Base-by-base conservation (phyloP, 2,113 vertebrate genomes). In the Pholis gunnellus region DNA sequence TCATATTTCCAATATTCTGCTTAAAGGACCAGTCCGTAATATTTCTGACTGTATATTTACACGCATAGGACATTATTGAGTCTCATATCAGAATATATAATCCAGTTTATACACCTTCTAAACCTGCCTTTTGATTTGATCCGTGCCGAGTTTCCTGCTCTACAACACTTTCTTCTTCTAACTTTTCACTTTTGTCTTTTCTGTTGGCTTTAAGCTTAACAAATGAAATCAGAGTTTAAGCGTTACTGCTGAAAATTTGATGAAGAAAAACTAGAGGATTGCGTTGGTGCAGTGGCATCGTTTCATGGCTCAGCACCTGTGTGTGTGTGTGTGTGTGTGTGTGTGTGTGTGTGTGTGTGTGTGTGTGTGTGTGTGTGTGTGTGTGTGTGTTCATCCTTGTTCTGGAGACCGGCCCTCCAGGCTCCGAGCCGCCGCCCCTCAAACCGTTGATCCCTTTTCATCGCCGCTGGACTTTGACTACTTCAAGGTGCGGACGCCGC, bases 401-500 rank as follows among this genome's bases (percentile, higher is more conserved):
- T 56, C 20, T 18, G 73, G 40, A 56, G 78, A 14, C 40, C 25
- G 54, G 27, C 46, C 10, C 61, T 72, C 50, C 68, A 18, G 67
- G 71, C 54, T 22, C 67, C 6, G 25, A 74, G 82, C 50, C 14
- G n/a, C 69, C 11, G 68, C 36, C 57, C 27, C 0, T 68, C 52
- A 67, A 40, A 60, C 61, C 0, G 14, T 4, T 46, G 59, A 73
- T 75, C 27, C 75, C 79, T 91, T 52, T 92, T 93, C 79, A 93
- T 88, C 83, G 3, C 75, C 0, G 79, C 72, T 67, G 70, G 88
- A 88, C 85, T 85, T 79, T 54, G 54, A 84, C 75, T 13, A 34
- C 88, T 88, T 86, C 82, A 81, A 90, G 77, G 76, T 78, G 82
- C 61, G 13, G 80, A 84, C 67, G 18, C 75, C 52, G 18, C 9